Evolutionary conservation across 2,888 invertebrate genomes (phyloP).

Genomic region (Troglohyphantes excavatus): DNA sequence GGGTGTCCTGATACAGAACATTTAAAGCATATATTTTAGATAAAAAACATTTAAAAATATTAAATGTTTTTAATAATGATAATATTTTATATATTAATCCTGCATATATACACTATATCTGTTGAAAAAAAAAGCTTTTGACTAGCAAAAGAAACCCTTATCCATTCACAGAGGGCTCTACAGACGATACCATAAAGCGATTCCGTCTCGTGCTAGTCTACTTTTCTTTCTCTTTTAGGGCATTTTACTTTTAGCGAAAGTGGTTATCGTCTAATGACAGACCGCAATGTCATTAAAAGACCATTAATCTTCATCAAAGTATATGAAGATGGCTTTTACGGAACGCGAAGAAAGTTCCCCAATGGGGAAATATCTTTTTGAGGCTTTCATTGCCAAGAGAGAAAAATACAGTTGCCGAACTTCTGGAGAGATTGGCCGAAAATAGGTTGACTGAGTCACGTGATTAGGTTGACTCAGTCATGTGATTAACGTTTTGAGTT

Average conservation of each 20-base stretch:
- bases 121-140: too few relatives aligned
- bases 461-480: neutral
- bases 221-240: neutral
- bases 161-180: too few relatives aligned
- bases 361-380: neutral
- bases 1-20: too few relatives aligned
- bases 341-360: slow-evolving; percentile 34
- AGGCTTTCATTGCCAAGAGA: neutral
- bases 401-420: neutral
- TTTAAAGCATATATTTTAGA: too few relatives aligned
- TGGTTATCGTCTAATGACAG: slow-evolving; percentile 56
- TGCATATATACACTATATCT: too few relatives aligned
- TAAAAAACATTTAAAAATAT: too few relatives aligned
- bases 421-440: neutral
- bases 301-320: slow-evolving; percentile 74
- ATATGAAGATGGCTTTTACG: slow-evolving; percentile 29
- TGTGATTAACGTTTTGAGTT: too few relatives aligned
- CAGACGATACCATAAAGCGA: too few relatives aligned
- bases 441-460: neutral
- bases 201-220: neutral
- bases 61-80: too few relatives aligned
- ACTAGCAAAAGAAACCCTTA: too few relatives aligned
- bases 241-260: slow-evolving; percentile 12
- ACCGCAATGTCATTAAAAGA: slow-evolving; percentile 57
- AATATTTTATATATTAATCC: too few relatives aligned